Evolutionary conservation across 1,140 invertebrate genomes (phyloP).

Genomic region (Calosoma granatense): DNA sequence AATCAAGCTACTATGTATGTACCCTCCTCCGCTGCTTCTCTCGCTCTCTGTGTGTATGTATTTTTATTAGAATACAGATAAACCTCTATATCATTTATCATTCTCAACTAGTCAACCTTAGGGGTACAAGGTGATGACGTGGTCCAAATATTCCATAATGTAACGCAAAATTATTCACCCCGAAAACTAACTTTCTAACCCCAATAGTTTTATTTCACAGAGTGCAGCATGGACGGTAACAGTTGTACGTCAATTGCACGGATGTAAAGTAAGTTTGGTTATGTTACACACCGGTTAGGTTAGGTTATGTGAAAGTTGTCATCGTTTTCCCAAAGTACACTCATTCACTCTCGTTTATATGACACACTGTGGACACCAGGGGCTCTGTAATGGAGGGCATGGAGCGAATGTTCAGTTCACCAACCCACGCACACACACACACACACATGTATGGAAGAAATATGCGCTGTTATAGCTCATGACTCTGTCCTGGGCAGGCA

Average conservation of each 20-base stretch:
- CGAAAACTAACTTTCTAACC: background rate
- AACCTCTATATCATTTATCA: background rate
- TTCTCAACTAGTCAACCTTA: background rate
- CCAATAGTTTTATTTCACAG: background rate
- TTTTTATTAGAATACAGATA: background rate
- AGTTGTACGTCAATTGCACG: background rate
- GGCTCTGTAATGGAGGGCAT: background rate
- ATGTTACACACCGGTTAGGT: no score
- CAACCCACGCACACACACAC: no score
- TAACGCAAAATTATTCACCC: background rate
- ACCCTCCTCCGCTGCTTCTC: no score
- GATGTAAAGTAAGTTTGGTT: background rate
- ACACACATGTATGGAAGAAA: no score
- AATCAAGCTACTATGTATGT: no score
- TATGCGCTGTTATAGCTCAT: background rate
- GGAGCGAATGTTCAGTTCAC: no score
- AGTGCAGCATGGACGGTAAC: background rate
- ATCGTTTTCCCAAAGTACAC: no score
- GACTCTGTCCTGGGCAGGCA: background rate
- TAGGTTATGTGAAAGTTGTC: no score
- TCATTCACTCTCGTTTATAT: no score
- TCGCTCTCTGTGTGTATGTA: no score
- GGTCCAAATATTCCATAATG: background rate
- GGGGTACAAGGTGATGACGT: background rate
- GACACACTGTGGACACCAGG: no score